Percentiles rank a stretch among this genome's conserved stretches.
These are phyloP conservation scores for Tetrapedia diversipes DNA, from an alignment of 2,888 invertebrate genomes.

Conservation along the genomic window DNA sequence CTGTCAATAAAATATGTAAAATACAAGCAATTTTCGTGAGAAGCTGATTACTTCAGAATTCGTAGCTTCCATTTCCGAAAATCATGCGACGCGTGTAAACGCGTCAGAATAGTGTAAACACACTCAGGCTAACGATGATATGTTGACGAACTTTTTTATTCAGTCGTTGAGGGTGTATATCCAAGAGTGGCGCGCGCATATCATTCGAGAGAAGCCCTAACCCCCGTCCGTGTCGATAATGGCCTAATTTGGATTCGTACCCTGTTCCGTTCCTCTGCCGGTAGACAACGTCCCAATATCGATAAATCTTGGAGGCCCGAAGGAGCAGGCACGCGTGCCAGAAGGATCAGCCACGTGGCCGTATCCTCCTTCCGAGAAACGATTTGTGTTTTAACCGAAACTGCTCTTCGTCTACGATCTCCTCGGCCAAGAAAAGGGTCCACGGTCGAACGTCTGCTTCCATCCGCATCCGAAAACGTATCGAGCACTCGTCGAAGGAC, in stretches of 20 bases:
- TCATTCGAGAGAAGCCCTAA: too few relatives aligned
- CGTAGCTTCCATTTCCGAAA: too few relatives aligned
- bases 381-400: conserved; percentile 60
- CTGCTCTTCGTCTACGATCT: conserved; percentile 18
- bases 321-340: conserved; percentile 67
- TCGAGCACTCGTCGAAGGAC: too few relatives aligned
- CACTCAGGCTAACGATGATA: too few relatives aligned
- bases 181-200: too few relatives aligned
- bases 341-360: conserved; percentile 71
- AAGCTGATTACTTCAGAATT: too few relatives aligned
- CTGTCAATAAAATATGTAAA: too few relatives aligned
- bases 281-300: conserved; percentile 49
- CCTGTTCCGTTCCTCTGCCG: conserved; percentile 25
- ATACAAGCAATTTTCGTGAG: too few relatives aligned
- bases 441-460: neutral
- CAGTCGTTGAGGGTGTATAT: neutral
- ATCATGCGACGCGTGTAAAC: neutral
- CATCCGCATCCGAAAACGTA: neutral
- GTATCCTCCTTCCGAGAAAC: conserved; percentile 70
- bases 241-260: conserved; percentile 44
- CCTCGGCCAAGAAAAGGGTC: neutral
- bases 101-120: too few relatives aligned
- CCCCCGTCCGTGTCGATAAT: neutral
- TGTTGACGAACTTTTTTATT: neutral
- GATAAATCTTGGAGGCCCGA: conserved; percentile 61